Percentiles rank a stretch among this genome's conserved stretches.
phyloP scores from a whole-genome alignment of 2,888 invertebrate genomes.

The Lomographa bimaculata region DNA sequence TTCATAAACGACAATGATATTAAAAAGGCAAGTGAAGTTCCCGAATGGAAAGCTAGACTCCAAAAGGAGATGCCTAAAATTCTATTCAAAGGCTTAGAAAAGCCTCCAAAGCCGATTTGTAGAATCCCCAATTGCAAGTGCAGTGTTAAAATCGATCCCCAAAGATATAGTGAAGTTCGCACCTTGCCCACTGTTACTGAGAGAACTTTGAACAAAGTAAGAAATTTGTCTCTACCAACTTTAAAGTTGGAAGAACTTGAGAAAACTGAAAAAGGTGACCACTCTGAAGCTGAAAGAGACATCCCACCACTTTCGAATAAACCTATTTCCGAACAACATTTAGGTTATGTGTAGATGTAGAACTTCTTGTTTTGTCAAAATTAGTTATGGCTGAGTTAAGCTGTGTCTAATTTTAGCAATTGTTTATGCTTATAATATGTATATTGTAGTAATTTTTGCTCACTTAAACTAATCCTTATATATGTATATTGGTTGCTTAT shows the following conservation, averaged over 20 bases:
- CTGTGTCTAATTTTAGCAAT: constrained; percentile 5
- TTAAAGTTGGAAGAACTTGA: constrained; percentile 68
- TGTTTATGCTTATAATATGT: constrained; percentile 24
- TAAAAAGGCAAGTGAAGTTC: constrained; percentile 58
- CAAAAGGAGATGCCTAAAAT: constrained; percentile 64
- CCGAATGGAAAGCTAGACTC: constrained; percentile 71
- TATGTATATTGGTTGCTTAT: constrained; percentile 53
- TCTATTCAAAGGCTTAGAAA: constrained; percentile 58
- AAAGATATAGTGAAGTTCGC: constrained; percentile 61
- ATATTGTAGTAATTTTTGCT: constrained; percentile 37
- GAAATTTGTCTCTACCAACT: constrained; percentile 73
- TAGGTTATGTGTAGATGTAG: constrained; percentile 77
- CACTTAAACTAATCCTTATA: constrained; percentile 35
- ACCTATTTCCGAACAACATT: constrained; percentile 81
- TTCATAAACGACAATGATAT: constrained; percentile 59
- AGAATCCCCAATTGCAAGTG: constrained; percentile 77
- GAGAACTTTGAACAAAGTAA: constrained; percentile 61
- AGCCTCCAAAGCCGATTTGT: constrained; percentile 62
- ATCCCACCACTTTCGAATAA: constrained; percentile 50
- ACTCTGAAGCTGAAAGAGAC: constrained; percentile 64
- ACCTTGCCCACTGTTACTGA: constrained; percentile 65
- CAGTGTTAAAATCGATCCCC: constrained; percentile 51
- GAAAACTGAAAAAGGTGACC: constrained; percentile 49
- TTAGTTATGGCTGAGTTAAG: constrained; percentile 38
- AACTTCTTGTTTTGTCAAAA: constrained; percentile 41